These are phyloP conservation scores for Drosophila pachea DNA, from an alignment of 1,140 invertebrate species.

Conservation along the genomic window DNA sequence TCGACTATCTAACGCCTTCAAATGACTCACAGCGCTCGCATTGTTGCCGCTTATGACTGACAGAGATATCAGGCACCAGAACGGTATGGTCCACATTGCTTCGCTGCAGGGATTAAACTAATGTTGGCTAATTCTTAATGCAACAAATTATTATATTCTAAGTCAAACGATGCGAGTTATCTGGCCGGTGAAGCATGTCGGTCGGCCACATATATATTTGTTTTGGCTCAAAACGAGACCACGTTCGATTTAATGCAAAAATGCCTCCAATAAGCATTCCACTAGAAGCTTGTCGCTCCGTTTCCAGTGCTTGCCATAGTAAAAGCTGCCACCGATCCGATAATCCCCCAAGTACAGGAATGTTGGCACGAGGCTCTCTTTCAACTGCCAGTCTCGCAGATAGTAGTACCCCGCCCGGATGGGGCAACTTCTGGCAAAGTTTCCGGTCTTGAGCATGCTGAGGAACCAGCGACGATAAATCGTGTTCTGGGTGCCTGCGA, in stretches of 20 bases:
- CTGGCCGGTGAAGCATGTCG: no score
- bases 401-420: neutral
- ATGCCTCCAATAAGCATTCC: neutral
- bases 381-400: neutral
- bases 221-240: no score
- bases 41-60: neutral
- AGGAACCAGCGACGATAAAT: neutral
- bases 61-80: neutral
- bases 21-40: constrained; percentile 35
- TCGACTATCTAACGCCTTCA: neutral
- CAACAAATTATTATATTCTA: no score
- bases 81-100: neutral
- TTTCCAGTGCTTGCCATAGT: neutral
- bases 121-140: neutral
- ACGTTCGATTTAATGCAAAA: neutral
- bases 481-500: neutral
- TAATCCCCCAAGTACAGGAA: neutral
- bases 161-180: no score
- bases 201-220: neutral
- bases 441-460: neutral
- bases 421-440: neutral
- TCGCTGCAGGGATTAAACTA: neutral
- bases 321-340: neutral
- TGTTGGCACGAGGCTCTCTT: neutral
- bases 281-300: neutral